These are phyloP conservation scores for Gobiocypris rarus DNA, from an alignment of 2,113 vertebrate genomes.

Conservation along the genomic window DNA sequence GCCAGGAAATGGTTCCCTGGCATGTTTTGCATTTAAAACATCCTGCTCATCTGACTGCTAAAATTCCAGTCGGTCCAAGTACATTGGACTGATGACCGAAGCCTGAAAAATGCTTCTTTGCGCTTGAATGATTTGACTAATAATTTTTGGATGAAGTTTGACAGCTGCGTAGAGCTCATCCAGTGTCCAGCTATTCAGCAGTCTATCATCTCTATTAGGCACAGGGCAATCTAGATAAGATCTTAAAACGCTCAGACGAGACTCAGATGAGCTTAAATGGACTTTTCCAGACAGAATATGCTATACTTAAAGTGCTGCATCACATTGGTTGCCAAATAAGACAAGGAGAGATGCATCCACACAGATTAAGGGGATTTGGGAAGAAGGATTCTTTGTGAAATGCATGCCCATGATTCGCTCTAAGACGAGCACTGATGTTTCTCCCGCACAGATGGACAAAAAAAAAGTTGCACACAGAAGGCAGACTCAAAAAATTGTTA, in stretches of 20 bases:
- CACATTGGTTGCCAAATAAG: constrained; percentile 37
- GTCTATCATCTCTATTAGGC: constrained; percentile 56
- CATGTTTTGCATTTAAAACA: neutral
- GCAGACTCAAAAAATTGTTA: neutral
- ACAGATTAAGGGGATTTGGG: constrained; percentile 21
- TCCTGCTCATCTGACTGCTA: constrained; percentile 26
- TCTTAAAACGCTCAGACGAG: constrained; percentile 47
- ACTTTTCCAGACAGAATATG: constrained; percentile 54
- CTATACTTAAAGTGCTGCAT: constrained; percentile 40
- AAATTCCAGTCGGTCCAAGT: constrained; percentile 44
- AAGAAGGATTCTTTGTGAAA: neutral
- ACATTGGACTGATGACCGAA: constrained; percentile 55
- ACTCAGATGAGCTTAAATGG: constrained; percentile 46
- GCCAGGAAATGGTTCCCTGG: neutral
- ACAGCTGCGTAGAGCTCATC: constrained; percentile 54
- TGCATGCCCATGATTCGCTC: neutral
- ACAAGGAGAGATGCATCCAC: constrained; percentile 21
- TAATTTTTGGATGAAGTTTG: constrained; percentile 61
- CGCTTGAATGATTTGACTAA: constrained; percentile 60
- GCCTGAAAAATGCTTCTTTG: constrained; percentile 51
- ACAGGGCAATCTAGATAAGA: constrained; percentile 53
- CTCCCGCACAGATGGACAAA: neutral
- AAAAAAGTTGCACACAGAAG: neutral
- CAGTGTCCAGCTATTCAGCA: constrained; percentile 55
- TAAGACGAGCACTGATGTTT: neutral